Evolutionary conservation across 2,888 invertebrate genomes (phyloP), one percentile per base, ranked within the genome.

Genomic region (Kryphioiulus occultus): DNA sequence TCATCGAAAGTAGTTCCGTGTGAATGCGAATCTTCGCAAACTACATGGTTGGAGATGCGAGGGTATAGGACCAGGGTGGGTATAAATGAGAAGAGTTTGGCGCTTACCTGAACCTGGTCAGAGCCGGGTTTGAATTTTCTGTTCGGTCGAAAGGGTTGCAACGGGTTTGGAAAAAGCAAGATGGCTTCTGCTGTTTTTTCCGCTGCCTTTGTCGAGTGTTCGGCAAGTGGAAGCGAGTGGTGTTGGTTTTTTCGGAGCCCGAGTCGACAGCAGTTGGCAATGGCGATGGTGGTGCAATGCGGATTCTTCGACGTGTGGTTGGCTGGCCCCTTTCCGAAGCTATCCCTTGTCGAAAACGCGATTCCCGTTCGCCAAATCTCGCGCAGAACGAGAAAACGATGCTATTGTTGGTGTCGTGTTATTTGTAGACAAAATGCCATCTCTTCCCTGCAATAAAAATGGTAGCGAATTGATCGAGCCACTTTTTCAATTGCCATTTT

Each of bases 281-380:
- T 78, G 78, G 30, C 78, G 78, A 15, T 78, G 59, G 86, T 86
- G 86, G 86, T 86, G 86, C 86, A 86, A 53, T 86, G 86, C 86
- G 86, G 86, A 78, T 86, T 86, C 86, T 86, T 86, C n/a, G 78
- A 86, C 86, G 86, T 86, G 86, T 86, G 86, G 86, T 86, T 86
- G 86, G 86, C 78, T 22, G 47, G 86, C 47, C 86, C 53, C 86
- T 86, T 86, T 30, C 44, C n/a, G 78, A 5, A n/a, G 26, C 85
- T 39, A 42, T 85, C 15, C 42, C 42, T 84, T 84, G 84, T 32
- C 84, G 22, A 84, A 84, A 35, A 84, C 35, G 32, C 83, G 83
- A 35, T 83, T 83, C 83, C 83, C 83, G 32, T 83, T 84, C 42
- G 22, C 85, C 39, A 30, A 78, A 42, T 85, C 85, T 85, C 85